phyloP scores from a whole-genome alignment of 92 coral and sea anemone genomes.

The Galaxea fascicularis region DNA sequence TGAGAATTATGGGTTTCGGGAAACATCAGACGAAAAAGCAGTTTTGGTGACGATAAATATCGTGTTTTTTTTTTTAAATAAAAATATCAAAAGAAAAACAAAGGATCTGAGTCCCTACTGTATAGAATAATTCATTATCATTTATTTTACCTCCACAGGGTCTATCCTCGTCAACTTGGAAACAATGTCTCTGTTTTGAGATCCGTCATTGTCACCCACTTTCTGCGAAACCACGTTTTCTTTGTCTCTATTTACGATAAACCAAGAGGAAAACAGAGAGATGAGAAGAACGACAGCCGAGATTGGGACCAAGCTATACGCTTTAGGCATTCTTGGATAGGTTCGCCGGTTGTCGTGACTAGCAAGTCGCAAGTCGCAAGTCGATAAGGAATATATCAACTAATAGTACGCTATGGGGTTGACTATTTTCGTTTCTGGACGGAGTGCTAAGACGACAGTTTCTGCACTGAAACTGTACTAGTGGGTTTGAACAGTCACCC shows the following conservation, averaged over 20 bases:
- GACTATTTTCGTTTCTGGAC: not conserved
- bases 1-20: not conserved
- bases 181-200: not conserved
- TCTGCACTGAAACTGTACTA: not conserved
- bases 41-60: too few relatives aligned
- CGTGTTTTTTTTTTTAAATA: not conserved
- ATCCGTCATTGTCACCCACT: not conserved
- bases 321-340: constrained; percentile 14
- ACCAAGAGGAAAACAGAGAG: constrained; percentile 30
- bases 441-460: not conserved
- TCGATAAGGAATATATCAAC: not conserved
- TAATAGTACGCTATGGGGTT: not conserved
- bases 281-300: constrained; percentile 6
- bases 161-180: constrained; percentile 53
- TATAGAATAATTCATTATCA: not conserved
- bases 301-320: not conserved
- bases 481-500: not conserved
- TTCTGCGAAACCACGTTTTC: not conserved
- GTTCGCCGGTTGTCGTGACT: not conserved
- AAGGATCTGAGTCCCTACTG: not conserved
- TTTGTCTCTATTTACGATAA: constrained; percentile 5
- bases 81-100: not conserved
- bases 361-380: too few relatives aligned
- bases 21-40: not conserved
- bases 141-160: constrained; percentile 51